Percentiles rank a stretch among this genome's conserved stretches.
phyloP scores from a whole-genome alignment of 2,113 vertebrate genomes.

The Pleuronectes platessa region DNA sequence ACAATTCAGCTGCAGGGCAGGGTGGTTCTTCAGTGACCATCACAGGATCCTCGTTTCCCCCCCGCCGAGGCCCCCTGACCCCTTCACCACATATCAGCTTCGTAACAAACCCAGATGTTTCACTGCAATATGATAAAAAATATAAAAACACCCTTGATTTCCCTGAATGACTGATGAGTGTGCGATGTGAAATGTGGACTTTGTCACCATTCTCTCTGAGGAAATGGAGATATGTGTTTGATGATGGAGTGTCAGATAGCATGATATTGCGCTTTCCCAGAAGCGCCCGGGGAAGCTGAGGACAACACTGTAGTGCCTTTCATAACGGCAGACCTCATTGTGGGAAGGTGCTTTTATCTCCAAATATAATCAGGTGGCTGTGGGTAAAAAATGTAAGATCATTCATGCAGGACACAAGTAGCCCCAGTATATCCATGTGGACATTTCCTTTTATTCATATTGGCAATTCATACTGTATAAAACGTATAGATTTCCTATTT shows the following conservation, averaged over 20 bases:
- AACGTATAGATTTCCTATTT: conserved; percentile 68
- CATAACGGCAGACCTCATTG: conserved; percentile 52
- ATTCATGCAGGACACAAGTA: conserved; percentile 57
- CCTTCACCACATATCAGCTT: conserved; percentile 41
- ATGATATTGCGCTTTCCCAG: conserved; percentile 76
- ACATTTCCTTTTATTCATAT: conserved; percentile 34
- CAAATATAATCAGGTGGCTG: conserved; percentile 60
- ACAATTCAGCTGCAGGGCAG: conserved; percentile 48
- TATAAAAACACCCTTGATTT: conserved; percentile 28
- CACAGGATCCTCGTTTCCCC: background rate
- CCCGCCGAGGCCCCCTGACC: conserved; percentile 30
- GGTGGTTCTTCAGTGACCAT: conserved; percentile 1
- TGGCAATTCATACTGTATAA: conserved; percentile 57
- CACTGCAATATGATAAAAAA: conserved; percentile 48
- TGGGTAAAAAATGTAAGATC: conserved; percentile 61
- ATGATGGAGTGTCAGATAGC: conserved; percentile 80
- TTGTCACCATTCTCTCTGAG: conserved; percentile 67
- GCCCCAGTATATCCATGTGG: conserved; percentile 22
- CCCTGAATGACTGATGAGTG: conserved; percentile 66
- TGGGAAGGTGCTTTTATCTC: conserved; percentile 67
- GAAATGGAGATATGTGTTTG: conserved; percentile 76
- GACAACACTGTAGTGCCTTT: conserved; percentile 58
- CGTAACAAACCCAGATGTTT: conserved; percentile 72
- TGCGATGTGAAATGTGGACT: conserved; percentile 60
- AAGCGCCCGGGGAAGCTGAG: conserved; percentile 57